A percentile compares a stretch with the other conserved stretches of the same genome.
Conservation (phyloP, 2,888 invertebrate species). For the Parnassius orleans region DNA sequence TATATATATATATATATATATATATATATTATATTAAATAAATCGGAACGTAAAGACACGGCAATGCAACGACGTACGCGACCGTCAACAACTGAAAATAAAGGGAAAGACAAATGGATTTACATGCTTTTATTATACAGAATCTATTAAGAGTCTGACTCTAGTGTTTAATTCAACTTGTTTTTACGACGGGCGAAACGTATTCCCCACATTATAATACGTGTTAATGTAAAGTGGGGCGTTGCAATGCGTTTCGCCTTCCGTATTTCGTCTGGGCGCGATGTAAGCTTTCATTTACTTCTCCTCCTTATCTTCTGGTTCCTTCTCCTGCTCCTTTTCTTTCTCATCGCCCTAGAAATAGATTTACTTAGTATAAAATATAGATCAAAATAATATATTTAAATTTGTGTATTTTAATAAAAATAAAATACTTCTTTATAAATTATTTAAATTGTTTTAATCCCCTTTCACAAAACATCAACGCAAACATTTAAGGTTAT, state of each 20-base stretch:
- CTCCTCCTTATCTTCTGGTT: conserved; percentile 86
- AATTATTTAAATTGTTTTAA: too few species aligned
- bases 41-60: conserved; percentile 5
- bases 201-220: conserved; percentile 4
- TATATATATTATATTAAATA: background rate
- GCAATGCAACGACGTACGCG: conserved; percentile 33
- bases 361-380: background rate
- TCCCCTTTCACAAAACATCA: too few species aligned
- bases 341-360: conserved; percentile 87
- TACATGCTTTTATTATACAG: conserved; percentile 71
- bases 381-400: too few species aligned
- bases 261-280: conserved; percentile 31
- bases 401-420: too few species aligned
- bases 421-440: too few species aligned
- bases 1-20: background rate
- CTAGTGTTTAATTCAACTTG: conserved; percentile 17
- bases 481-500: too few species aligned
- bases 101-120: conserved; percentile 79
- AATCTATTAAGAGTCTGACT: conserved; percentile 63
- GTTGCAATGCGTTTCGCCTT: conserved; percentile 24
- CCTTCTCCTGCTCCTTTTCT: conserved; percentile 83
- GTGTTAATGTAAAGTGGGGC: conserved; percentile 5
- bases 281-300: conserved; percentile 68
- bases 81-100: conserved; percentile 54
- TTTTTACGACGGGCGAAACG: conserved; percentile 26